Base-by-base conservation (phyloP, 2,113 vertebrate species). In the Axis porcinus region DNA sequence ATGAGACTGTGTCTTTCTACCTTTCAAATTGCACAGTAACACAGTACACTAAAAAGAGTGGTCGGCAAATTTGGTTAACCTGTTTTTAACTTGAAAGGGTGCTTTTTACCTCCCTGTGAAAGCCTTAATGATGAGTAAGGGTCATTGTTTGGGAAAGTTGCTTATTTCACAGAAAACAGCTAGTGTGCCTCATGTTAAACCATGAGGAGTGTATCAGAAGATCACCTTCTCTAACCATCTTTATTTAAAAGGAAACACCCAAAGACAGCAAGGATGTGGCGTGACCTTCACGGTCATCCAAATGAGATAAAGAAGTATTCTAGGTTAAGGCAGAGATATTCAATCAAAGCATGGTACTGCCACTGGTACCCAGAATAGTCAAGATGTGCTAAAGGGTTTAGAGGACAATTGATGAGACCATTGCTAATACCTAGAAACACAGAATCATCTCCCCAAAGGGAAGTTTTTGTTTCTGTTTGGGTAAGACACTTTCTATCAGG, bases 111-210 rank as follows among this genome's bases (percentile, higher is more conserved):
- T 88, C 89, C 40, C 47, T 57, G 33, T 52, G 82, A 91, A 89
- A 93, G 60, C 33, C 33, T 93, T 93, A 62, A 50, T 91, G 91
- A 87, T 79, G 84, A 97, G 45, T 79, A 84, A 91, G 82, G 27
- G 40, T 33, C 30, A 10, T 23, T 90, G 40, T 83, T 93, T 55
- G 55, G 58, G 19, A 60, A 96, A 79, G 67, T 40, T 91, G 79
- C 92, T 97, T 89, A 86, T 87, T 94, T 92, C 57, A 60, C 70
- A 50, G 43, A 88, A 74, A 86, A 93, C 95, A 96, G 93, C 84
- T 92, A 94, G n/a, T 88, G 6, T 5, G 81, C 54, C 64, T 88
- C 43, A 23, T 23, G 74, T 84, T 83, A 50, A 45, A 21, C 43
- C 7, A 6, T 2, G 19, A 55, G 62, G 30, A 58, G 19, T 52